Percentiles rank a stretch among this genome's conserved stretches.
phyloP scores from a whole-genome alignment of 1,140 invertebrate species.

The Polypedilum pembai region DNA sequence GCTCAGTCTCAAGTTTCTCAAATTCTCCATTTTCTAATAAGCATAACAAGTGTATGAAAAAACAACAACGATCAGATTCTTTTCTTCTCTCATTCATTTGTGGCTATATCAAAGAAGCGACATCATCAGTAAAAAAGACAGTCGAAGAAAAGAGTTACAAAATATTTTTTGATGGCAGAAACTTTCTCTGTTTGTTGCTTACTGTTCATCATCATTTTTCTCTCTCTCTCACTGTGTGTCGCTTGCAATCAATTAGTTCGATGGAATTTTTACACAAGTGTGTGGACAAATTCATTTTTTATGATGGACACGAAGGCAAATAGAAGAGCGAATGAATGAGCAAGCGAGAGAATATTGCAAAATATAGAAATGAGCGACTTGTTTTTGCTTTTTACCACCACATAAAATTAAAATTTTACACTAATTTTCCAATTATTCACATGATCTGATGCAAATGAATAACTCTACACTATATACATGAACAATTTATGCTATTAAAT shows the following conservation, averaged over 20 bases:
- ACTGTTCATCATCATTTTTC: too few relatives aligned
- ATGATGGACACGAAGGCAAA: slow-evolving; percentile 4
- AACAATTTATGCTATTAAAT: too few relatives aligned
- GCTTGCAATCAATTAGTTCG: not conserved
- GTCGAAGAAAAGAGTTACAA: not conserved
- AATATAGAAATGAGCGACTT: not conserved
- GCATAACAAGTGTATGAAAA: not conserved
- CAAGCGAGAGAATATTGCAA: not conserved
- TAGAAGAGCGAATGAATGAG: not conserved
- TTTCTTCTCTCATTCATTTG: too few relatives aligned
- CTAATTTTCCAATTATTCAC: too few relatives aligned
- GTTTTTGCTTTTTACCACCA: not conserved
- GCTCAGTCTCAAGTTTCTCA: slow-evolving; percentile 3
- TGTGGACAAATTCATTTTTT: slow-evolving; percentile 12
- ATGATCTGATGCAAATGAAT: too few relatives aligned
- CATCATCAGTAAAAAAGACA: not conserved
- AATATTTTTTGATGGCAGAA: too few relatives aligned
- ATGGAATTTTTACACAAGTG: not conserved
- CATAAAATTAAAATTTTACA: too few relatives aligned
- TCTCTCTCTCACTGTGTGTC: too few relatives aligned
- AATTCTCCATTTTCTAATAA: slow-evolving; percentile 8
- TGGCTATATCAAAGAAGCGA: not conserved
- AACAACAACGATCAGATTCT: not conserved
- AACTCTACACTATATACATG: too few relatives aligned
- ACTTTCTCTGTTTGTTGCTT: too few relatives aligned